These are phyloP conservation scores for Phenganax stokvisi DNA, from an alignment of 92 coral and sea anemone species.

Conservation along the genomic window DNA sequence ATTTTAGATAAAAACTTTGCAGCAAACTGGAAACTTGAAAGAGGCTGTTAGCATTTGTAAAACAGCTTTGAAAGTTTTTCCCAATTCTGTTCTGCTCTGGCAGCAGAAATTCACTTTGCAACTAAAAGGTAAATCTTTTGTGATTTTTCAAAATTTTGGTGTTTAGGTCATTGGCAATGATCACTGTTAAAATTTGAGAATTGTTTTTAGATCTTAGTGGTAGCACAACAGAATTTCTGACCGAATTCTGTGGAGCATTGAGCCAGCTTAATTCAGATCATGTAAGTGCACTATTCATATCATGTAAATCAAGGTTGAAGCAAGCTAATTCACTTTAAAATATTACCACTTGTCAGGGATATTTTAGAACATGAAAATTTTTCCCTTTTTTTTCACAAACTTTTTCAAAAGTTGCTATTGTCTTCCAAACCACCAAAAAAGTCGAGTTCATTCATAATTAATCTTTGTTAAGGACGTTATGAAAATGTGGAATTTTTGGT, in stretches of 20 bases:
- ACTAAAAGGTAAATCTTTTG: conserved; percentile 35
- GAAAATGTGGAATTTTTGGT: conserved; percentile 67
- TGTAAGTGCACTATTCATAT: conserved; percentile 24
- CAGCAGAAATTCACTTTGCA: conserved; percentile 56
- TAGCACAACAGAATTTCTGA: conserved; percentile 3
- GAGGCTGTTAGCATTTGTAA: conserved; percentile 51
- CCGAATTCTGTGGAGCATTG: conserved; percentile 36
- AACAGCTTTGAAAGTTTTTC: conserved; percentile 34
- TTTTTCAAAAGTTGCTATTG: too few relatives aligned
- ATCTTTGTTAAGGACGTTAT: conserved; percentile 58
- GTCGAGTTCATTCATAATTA: neutral
- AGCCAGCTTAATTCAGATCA: conserved; percentile 18
- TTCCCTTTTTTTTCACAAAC: too few relatives aligned
- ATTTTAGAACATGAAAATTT: too few relatives aligned
- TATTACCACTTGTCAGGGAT: too few relatives aligned
- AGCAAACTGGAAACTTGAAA: conserved; percentile 39
- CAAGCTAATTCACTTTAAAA: too few relatives aligned
- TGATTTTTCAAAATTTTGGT: neutral
- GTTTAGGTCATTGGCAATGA: neutral
- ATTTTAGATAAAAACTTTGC: conserved; percentile 33
- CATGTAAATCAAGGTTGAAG: conserved; percentile 7
- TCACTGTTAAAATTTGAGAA: conserved; percentile 26
- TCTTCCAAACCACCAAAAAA: too few relatives aligned
- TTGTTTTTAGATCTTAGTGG: conserved; percentile 12
- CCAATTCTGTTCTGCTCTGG: conserved; percentile 56